A percentile compares a stretch with the other conserved stretches of the same genome.
Conservation (phyloP, 2,888 invertebrate species). For the Heliconius hortense region DNA sequence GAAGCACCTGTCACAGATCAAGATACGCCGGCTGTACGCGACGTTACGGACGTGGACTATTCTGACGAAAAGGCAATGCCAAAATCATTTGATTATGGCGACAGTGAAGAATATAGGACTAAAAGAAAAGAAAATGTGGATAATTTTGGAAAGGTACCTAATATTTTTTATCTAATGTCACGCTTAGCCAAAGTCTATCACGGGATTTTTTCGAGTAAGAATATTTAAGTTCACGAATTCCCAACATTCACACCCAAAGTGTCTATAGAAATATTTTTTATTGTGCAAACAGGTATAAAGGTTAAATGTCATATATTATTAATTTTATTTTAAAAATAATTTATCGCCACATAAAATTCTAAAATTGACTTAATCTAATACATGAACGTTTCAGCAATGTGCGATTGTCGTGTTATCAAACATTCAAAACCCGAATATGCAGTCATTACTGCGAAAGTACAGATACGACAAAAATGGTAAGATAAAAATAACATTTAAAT, state of each 20-base stretch:
- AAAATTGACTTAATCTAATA: background rate
- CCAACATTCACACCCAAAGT: no score
- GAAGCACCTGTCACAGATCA: slow-evolving; percentile 44
- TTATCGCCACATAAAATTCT: background rate
- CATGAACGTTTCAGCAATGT: slow-evolving; percentile 60
- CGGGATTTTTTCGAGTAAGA: no score
- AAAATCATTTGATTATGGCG: slow-evolving; percentile 48
- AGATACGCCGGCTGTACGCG: slow-evolving; percentile 41
- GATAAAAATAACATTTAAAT: slow-evolving; percentile 12
- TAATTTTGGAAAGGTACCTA: slow-evolving; percentile 51
- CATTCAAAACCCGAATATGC: slow-evolving; percentile 63
- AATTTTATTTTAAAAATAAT: background rate
- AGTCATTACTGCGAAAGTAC: slow-evolving; percentile 70
- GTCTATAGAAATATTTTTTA: no score
- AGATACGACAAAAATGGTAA: slow-evolving; percentile 70
- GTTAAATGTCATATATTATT: no score
- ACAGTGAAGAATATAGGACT: slow-evolving; percentile 49
- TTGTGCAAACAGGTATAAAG: no score
- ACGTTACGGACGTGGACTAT: slow-evolving; percentile 44
- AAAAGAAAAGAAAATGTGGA: slow-evolving; percentile 43
- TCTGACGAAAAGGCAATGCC: slow-evolving; percentile 50
- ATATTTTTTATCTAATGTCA: background rate
- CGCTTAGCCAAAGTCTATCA: background rate
- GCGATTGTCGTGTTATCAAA: slow-evolving; percentile 69
- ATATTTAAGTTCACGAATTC: no score